These are phyloP conservation scores for Paguma larvata DNA, from an alignment of 2,797 vertebrate species.

Conservation along the genomic window DNA sequence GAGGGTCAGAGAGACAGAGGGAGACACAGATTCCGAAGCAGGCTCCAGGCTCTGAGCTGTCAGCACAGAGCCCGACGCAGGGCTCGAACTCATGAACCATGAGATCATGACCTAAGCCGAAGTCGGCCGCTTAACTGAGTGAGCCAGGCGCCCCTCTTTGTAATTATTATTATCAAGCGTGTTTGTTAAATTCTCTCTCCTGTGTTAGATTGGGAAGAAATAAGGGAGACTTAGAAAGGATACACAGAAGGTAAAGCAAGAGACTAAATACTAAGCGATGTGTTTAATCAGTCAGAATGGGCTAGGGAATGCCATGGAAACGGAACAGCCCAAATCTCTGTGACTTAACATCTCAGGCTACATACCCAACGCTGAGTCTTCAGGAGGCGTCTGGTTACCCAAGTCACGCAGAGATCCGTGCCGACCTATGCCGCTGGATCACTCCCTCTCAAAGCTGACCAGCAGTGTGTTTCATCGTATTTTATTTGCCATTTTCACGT, in stretches of 20 bases:
- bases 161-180: background rate
- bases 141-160: background rate
- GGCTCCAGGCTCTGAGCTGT: no score
- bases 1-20: no score
- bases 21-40: no score
- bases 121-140: no score
- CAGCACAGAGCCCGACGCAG: no score
- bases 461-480: accelerated
- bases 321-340: background rate
- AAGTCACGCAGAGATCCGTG: background rate
- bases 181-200: background rate
- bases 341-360: background rate
- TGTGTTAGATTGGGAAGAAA: background rate
- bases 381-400: background rate
- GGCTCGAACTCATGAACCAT: no score
- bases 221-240: background rate
- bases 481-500: background rate
- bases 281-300: background rate
- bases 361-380: background rate
- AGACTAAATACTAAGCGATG: background rate
- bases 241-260: background rate
- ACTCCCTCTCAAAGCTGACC: background rate
- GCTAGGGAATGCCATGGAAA: background rate
- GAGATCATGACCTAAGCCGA: no score
- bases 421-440: background rate